Conservation (phyloP, 2,113 vertebrate species). For the Pseudopodoces humilis region DNA sequence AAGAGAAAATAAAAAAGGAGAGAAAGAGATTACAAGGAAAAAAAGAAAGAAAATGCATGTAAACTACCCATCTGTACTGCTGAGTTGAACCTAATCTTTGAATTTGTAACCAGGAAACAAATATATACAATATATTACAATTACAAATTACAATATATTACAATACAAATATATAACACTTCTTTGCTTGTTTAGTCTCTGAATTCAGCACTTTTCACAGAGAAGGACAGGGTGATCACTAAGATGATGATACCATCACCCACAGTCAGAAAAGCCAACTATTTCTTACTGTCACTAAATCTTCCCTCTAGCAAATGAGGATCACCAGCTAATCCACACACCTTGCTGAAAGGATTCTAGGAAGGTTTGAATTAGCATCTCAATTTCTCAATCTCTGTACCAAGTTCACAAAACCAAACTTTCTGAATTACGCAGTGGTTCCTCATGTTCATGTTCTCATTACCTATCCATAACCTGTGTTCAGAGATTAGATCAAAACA, state of each 20-base stretch:
- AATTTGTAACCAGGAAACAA: neutral
- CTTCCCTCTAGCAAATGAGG: neutral
- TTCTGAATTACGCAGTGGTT: neutral
- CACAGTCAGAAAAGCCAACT: neutral
- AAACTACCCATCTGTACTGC: neutral
- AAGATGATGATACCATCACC: neutral
- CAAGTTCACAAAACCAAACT: neutral
- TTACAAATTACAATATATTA: too few relatives aligned
- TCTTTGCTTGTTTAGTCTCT: neutral
- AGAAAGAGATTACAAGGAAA: neutral
- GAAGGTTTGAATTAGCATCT: neutral
- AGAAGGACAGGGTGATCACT: neutral
- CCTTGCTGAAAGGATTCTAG: neutral
- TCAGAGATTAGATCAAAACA: neutral
- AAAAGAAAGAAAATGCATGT: neutral
- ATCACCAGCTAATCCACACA: neutral
- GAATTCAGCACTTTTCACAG: neutral
- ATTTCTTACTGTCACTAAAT: neutral
- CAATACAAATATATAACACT: too few relatives aligned
- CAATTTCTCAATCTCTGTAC: neutral
- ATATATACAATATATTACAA: neutral
- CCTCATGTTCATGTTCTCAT: neutral
- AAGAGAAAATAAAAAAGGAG: too few relatives aligned
- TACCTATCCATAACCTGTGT: neutral
- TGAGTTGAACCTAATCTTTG: neutral